Percentiles rank a stretch among this genome's conserved stretches.
phyloP scores from a whole-genome alignment of 2,113 vertebrate species.

The Grus americana region DNA sequence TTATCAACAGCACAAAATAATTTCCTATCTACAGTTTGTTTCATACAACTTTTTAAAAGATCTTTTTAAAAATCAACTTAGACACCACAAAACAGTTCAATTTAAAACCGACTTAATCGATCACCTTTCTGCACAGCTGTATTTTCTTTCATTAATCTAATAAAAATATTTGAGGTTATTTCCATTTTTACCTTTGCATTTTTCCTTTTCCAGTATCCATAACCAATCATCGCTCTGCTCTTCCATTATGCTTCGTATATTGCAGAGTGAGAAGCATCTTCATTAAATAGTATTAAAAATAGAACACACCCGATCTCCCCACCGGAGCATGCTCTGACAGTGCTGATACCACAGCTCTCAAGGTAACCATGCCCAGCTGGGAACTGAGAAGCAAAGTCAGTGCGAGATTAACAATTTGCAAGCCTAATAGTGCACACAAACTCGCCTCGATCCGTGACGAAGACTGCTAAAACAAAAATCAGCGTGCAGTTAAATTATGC shows the following conservation, averaged over 20 bases:
- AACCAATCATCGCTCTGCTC: constrained; percentile 69
- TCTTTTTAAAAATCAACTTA: background rate
- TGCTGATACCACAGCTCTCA: constrained; percentile 69
- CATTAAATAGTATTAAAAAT: constrained; percentile 79
- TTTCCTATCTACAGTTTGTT: background rate
- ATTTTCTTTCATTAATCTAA: background rate
- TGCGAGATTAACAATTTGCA: constrained; percentile 64
- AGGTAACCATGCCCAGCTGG: constrained; percentile 74
- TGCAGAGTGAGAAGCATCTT: constrained; percentile 75
- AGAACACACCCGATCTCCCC: constrained; percentile 73
- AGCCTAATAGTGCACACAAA: constrained; percentile 57
- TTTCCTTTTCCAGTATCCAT: constrained; percentile 67
- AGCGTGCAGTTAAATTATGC: constrained; percentile 45
- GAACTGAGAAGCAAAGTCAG: constrained; percentile 66
- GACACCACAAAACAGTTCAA: background rate
- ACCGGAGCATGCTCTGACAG: constrained; percentile 70
- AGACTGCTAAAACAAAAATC: constrained; percentile 52
- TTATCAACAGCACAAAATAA: background rate
- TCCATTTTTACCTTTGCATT: constrained; percentile 72
- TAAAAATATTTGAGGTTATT: constrained; percentile 21
- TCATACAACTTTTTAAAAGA: background rate
- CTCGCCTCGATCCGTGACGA: constrained; percentile 49
- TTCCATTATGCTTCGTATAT: constrained; percentile 70
- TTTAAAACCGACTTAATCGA: background rate
- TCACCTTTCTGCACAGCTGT: background rate